phyloP scores from a whole-genome alignment of 2,888 invertebrate genomes.

The Agrochola macilenta region DNA sequence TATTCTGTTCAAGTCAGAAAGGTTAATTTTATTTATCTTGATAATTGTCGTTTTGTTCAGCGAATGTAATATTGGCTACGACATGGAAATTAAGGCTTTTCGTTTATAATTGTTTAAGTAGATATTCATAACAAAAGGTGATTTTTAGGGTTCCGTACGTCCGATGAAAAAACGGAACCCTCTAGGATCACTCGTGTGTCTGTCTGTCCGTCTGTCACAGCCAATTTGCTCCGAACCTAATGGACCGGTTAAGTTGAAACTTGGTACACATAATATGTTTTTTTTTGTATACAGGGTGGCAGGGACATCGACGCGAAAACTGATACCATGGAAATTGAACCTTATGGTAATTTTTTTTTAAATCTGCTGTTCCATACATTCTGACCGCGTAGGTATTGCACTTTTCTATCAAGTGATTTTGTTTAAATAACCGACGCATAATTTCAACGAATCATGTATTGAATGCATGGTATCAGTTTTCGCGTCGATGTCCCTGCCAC shows the following conservation, averaged over 20 bases:
- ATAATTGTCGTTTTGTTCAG: constrained; percentile 12
- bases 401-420: too few species aligned
- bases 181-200: not conserved
- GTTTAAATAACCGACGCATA: too few species aligned
- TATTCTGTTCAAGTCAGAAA: constrained; percentile 16
- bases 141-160: not conserved
- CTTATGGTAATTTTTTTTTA: too few species aligned
- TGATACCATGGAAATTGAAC: too few species aligned
- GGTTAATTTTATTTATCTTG: constrained; percentile 34
- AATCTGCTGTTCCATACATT: too few species aligned
- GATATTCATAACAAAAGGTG: not conserved
- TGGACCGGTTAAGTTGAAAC: not conserved
- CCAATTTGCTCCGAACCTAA: too few species aligned
- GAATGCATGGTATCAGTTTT: too few species aligned
- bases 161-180: not conserved
- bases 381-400: too few species aligned
- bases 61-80: not conserved
- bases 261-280: not conserved
- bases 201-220: not conserved
- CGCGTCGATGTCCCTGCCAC: too few species aligned
- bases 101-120: not conserved
- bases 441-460: too few species aligned
- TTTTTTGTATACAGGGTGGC: not conserved
- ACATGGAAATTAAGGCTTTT: not conserved
- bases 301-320: too few species aligned